Conservation (phyloP, 2,888 invertebrate species). For the Pristionchus japonicus region DNA sequence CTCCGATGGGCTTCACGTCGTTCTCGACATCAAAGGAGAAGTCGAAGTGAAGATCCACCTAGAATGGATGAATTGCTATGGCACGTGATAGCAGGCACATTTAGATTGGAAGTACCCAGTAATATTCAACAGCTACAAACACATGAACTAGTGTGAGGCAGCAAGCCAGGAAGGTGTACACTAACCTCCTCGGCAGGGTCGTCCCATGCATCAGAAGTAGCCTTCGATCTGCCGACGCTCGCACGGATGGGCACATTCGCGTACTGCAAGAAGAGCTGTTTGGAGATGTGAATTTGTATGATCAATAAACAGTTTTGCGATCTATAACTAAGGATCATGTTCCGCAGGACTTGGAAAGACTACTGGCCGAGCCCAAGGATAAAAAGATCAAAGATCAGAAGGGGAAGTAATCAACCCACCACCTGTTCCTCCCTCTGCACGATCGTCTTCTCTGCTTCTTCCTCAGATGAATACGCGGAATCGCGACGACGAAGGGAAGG, state of each 20-base stretch:
- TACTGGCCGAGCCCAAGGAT: background rate
- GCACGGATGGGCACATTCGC: slow-evolving; percentile 8
- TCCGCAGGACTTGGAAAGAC: no score
- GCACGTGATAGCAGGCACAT: background rate
- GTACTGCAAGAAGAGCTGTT: background rate
- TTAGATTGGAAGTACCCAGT: background rate
- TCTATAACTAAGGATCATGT: no score
- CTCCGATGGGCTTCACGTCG: slow-evolving; percentile 35
- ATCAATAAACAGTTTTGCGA: background rate
- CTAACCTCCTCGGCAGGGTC: slow-evolving; percentile 12
- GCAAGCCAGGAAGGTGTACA: background rate
- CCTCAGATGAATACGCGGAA: background rate
- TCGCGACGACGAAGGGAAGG: background rate
- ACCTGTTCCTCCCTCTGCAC: background rate
- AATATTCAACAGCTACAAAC: no score
- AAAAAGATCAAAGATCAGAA: background rate
- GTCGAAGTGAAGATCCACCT: slow-evolving; percentile 10
- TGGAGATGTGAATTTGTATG: background rate
- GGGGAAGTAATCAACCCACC: background rate
- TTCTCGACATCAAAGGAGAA: background rate
- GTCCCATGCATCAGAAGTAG: background rate
- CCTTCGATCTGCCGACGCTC: background rate
- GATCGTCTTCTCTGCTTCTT: background rate
- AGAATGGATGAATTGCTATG: background rate
- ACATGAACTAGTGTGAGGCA: background rate